A percentile compares a stretch with the other conserved stretches of the same genome.
Evolutionary conservation across 2,797 vertebrate genomes (phyloP).

Genomic region (Muraenolepis orangiensis): DNA sequence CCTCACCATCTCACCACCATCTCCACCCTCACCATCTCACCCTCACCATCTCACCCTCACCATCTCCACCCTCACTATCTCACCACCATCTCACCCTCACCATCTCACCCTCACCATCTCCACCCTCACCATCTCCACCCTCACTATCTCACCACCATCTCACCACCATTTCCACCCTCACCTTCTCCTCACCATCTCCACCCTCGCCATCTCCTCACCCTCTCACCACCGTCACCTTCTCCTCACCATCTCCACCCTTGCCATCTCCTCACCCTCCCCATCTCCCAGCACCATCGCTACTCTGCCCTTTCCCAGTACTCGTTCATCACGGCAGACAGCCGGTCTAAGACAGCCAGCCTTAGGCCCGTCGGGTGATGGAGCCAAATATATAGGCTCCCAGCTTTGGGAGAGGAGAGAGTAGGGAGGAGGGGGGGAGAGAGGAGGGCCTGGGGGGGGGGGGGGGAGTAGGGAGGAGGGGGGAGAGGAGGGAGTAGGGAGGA

Average conservation of each 20-base stretch:
- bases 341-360: background rate
- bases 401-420: background rate
- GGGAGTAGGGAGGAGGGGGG: background rate
- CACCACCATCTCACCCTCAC: constrained; percentile 1
- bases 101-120: too few species aligned
- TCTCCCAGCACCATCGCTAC: constrained; percentile 57
- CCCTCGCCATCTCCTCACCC: constrained; percentile 23
- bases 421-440: constrained; percentile 16
- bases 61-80: constrained; percentile 15
- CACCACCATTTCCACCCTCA: background rate
- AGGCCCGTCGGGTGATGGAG: background rate
- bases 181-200: background rate
- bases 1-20: too few species aligned
- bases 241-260: constrained; percentile 8
- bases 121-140: too few species aligned
- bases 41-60: background rate
- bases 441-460: constrained; percentile 14
- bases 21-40: constrained; percentile 56
- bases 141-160: background rate
- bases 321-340: constrained; percentile 28
- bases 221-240: too few species aligned
- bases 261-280: constrained; percentile 14
- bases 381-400: background rate
- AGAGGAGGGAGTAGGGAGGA: background rate
- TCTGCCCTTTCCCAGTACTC: constrained; percentile 61